Evolutionary conservation across 2,113 vertebrate genomes (phyloP), one percentile per base, ranked within the genome.

Genomic region (Ammospiza nelsoni): DNA sequence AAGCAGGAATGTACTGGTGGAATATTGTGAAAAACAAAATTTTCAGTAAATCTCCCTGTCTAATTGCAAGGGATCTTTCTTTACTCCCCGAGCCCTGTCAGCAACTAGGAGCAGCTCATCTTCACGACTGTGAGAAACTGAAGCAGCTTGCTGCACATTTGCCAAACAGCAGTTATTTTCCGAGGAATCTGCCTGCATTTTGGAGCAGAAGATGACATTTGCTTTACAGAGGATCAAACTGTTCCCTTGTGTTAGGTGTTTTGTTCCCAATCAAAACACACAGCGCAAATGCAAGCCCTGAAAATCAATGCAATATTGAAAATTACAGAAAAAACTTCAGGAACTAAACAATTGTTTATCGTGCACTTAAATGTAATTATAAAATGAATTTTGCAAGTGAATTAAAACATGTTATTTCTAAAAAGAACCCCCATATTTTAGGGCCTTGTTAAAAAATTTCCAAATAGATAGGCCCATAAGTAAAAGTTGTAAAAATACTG

Each of bases 151-250:
- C 75, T 48, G 73, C 54, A 58, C 16, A 21, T 12, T 18, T 1
- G 63, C 66, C 82, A 94, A 16, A 7, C 4, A 2, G 46, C 8
- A 5, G 55, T 49, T 75, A 55, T 55, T 91, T 88, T 85, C 67
- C 65, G 55, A 24, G 28, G 51, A 85, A 87, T 90, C 29, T 1
- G 0, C 43, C 46, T 44, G n/a, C 31, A 83, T 93, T 90, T 76
- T 44, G 43, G 28, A 94, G 59, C 31, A 41, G 78, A 61, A 68
- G 72, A 73, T 66, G 67, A 67, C 82, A 91, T 95, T 83, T 87
- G 39, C 75, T 95, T 75, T 66, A 79, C 51, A 91, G 71, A 87
- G 11, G 15, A 90, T 54, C 81, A 92, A 61, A 83, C 69, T 77
- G 67, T 77, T 95, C 75, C 52, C 43, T 76, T 85, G 18, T 28